Evolutionary conservation across 2,113 vertebrate genomes (phyloP).

Genomic region (Sylvietta virens): DNA sequence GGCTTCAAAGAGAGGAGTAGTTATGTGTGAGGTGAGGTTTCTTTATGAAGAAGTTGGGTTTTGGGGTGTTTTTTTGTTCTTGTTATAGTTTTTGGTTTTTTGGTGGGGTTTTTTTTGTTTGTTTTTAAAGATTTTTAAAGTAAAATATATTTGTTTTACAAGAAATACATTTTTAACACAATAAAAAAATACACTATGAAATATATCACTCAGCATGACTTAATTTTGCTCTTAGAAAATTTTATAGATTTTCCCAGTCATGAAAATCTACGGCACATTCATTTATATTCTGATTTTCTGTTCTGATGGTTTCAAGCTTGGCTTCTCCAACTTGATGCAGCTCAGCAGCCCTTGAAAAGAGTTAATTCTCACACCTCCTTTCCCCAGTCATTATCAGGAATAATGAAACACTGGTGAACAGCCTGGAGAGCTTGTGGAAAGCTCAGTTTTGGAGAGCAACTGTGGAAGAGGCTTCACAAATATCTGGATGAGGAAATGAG

Average conservation of each 20-base stretch:
- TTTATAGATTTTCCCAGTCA: not conserved
- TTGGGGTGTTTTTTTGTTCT: not conserved
- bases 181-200: not conserved
- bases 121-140: not conserved
- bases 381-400: not conserved
- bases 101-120: fast-evolving
- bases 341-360: not conserved
- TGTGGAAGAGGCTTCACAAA: not conserved
- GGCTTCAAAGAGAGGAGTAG: not conserved
- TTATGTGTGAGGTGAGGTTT: not conserved
- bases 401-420: not conserved
- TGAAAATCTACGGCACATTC: not conserved
- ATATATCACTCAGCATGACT: not conserved
- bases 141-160: not conserved
- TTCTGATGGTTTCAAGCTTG: not conserved
- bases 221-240: not conserved
- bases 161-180: not conserved
- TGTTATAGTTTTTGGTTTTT: fast-evolving
- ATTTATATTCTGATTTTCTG: not conserved
- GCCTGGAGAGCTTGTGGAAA: not conserved
- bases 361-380: not conserved
- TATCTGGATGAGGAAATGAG: not conserved
- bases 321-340: not conserved
- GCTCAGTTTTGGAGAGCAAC: not conserved
- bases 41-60: fast-evolving